Evolutionary conservation across 2,888 invertebrate species (phyloP), one percentile per base, ranked within the genome.

Genomic region (Steinernema scapterisci): DNA sequence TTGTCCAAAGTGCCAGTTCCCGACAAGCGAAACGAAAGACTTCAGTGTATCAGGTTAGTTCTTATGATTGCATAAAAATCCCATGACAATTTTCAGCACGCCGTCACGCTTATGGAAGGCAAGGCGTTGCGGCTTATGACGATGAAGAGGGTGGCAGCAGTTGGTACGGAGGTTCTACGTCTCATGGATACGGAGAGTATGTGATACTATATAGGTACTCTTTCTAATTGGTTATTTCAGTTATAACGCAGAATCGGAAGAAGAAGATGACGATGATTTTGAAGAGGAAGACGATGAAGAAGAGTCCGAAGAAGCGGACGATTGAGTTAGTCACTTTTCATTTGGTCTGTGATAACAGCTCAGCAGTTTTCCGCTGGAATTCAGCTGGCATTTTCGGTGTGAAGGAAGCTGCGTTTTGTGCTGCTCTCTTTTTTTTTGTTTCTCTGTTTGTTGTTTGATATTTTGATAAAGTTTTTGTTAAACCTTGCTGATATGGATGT

Each of bases 1-100:
- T 16, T 97, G 96, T 87, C 96, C 97, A 38, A 95, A 95, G 90
- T 97, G 96, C 90, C 92, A 92, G 79, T 95, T 92, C 89, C 93
- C 94, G 76, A 95, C 95, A n/a, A 92, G 93, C 13, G 92, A 94
- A 88, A 95, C 96, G 1, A 93, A 94, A 88, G 95, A 96, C 88
- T 92, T 97, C 87, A 93, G 94, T 91, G 95, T 97, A 93, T 96
- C 95, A 48, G 94, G 95, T 92, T 89, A 91, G 92, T 90, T 52
- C 71, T 46, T 2, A 38, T 25, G 9, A 38, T 3, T 38, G 38
- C 38, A 16, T 27, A n/a, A 11, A 13, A 16, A 19, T 71, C 19
- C 7, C 19, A 48, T 25, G 3, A 5, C 1, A 11, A 43, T 23
- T 70, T 71, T 46, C 81, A 88, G 88, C 88, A 16, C 81, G 88